Evolutionary conservation across 2,888 invertebrate genomes (phyloP).

Genomic region (Caenorhabditis sulstoni): DNA sequence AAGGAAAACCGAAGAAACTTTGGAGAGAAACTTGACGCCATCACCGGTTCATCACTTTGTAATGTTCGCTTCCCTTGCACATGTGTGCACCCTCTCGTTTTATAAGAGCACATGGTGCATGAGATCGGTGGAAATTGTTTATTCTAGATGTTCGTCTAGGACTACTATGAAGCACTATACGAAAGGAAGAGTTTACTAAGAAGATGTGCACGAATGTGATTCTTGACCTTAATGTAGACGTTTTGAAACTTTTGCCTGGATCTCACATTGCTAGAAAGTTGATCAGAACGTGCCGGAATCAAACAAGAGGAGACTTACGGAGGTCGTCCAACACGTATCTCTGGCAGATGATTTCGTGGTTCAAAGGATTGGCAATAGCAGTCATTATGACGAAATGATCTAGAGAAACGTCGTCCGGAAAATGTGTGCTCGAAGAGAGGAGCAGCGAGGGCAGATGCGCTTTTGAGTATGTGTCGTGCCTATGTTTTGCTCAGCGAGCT

Average conservation of each 20-base stretch:
- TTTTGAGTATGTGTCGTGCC: constrained; percentile 60
- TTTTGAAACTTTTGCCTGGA: no score
- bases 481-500: constrained; percentile 64
- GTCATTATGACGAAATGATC: constrained; percentile 40
- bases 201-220: background rate
- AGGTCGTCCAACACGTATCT: constrained; percentile 75
- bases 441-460: constrained; percentile 61
- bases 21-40: constrained; percentile 41
- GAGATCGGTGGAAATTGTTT: constrained; percentile 45
- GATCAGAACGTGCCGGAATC: no score
- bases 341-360: constrained; percentile 70
- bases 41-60: constrained; percentile 30
- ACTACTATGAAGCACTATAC: constrained; percentile 48
- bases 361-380: constrained; percentile 50
- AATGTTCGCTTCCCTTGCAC: constrained; percentile 19
- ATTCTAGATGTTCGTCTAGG: constrained; percentile 56
- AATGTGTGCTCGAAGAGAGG: constrained; percentile 6
- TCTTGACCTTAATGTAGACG: background rate
- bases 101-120: constrained; percentile 4
- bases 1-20: constrained; percentile 31
- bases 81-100: no score
- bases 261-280: no score
- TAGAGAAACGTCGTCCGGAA: constrained; percentile 2
- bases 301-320: constrained; percentile 63
- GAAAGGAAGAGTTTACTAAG: constrained; percentile 27